Percentiles rank a stretch among this genome's conserved stretches.
Conservation (phyloP, 2,888 invertebrate genomes). For the Melanostoma scalare region DNA sequence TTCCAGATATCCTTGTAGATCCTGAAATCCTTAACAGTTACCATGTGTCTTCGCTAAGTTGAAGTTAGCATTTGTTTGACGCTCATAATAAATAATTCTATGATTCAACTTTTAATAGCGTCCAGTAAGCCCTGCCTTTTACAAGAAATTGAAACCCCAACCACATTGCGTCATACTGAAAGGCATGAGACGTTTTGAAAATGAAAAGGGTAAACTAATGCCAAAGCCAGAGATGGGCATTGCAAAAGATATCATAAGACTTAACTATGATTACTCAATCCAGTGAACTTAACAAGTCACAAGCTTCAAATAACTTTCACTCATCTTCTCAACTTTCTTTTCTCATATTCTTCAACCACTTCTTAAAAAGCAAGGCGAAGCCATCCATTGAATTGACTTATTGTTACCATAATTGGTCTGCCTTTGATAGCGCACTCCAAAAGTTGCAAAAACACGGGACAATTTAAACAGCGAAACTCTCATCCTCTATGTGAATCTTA, state of each 20-base stretch:
- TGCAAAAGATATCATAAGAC: slow-evolving; percentile 17
- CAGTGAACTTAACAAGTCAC: not conserved
- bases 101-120: no score
- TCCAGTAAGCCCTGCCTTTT: no score
- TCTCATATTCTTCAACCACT: slow-evolving; percentile 15
- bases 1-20: no score
- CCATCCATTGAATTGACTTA: slow-evolving; percentile 54
- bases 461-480: slow-evolving; percentile 18
- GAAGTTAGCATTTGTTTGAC: no score
- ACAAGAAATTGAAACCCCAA: no score
- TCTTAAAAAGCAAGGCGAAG: slow-evolving; percentile 12
- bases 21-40: no score
- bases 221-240: slow-evolving; percentile 17
- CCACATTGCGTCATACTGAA: not conserved
- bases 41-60: no score
- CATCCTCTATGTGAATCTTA: slow-evolving; percentile 27
- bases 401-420: slow-evolving; percentile 53
- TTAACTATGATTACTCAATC: slow-evolving; percentile 24
- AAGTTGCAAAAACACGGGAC: slow-evolving; percentile 40
- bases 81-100: no score
- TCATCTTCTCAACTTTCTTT: not conserved
- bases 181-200: slow-evolving; percentile 26
- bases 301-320: not conserved
- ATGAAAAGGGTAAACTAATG: slow-evolving; percentile 13
- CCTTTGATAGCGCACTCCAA: slow-evolving; percentile 20